Evolutionary conservation across 30 jellyfish, hydroid and myxozoan genomes (phyloP).

Genomic region (Cassiopea xamachana): DNA sequence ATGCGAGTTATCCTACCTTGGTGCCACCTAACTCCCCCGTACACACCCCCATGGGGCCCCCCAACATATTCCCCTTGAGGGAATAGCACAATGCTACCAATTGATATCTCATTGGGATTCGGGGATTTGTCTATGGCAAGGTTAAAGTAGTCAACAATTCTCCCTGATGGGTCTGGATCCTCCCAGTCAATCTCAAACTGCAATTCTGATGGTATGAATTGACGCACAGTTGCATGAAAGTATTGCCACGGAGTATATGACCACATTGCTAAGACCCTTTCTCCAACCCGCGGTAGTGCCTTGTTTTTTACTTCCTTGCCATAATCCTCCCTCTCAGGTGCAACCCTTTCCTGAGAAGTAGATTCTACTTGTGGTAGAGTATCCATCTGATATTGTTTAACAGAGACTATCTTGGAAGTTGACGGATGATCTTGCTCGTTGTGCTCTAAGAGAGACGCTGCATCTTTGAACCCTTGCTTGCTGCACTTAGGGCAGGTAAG

Average conservation of each 20-base stretch:
- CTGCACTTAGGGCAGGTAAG: constrained; percentile 67
- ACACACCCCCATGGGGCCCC: constrained; percentile 33
- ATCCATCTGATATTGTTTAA: neutral
- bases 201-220: constrained; percentile 57
- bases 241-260: constrained; percentile 82
- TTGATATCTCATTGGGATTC: constrained; percentile 63
- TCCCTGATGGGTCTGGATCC: constrained; percentile 88
- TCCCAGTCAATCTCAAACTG: constrained; percentile 90
- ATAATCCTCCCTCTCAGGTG: neutral
- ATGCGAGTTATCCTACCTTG: constrained; percentile 69
- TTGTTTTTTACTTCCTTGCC: neutral
- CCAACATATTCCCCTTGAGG: constrained; percentile 76
- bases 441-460: constrained; percentile 28
- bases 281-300: constrained; percentile 72
- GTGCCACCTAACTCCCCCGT: constrained; percentile 87
- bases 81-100: constrained; percentile 79
- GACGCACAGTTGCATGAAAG: constrained; percentile 74
- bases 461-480: constrained; percentile 43
- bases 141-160: constrained; percentile 81
- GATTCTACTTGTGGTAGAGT: neutral
- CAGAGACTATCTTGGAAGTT: neutral
- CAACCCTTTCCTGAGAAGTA: neutral
- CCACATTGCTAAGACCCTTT: constrained; percentile 87
- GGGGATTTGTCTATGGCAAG: constrained; percentile 83
- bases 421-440: constrained; percentile 25